Conservation (phyloP, 2,113 vertebrate genomes). For the Bombycilla garrulus region DNA sequence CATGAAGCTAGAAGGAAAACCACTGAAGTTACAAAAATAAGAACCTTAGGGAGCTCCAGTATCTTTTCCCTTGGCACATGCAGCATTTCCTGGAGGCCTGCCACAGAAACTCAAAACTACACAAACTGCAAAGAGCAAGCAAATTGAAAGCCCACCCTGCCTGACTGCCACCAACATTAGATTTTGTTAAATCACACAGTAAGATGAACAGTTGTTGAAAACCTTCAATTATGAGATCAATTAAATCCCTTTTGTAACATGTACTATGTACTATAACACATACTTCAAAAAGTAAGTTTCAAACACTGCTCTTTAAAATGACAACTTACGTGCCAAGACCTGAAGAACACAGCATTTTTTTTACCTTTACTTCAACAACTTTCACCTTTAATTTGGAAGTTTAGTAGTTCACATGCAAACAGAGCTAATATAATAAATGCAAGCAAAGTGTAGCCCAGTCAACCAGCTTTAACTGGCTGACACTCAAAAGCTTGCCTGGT, state of each 20-base stretch:
- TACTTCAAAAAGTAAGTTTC: not conserved
- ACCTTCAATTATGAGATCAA: not conserved
- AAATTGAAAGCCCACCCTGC: not conserved
- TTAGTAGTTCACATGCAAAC: not conserved
- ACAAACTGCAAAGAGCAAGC: not conserved
- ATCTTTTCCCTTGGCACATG: not conserved
- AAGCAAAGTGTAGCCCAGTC: not conserved
- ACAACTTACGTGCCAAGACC: not conserved
- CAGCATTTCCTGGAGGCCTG: not conserved
- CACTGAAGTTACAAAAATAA: not conserved
- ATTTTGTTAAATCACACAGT: not conserved
- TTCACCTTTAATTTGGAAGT: not conserved
- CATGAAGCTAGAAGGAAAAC: slow-evolving; percentile 83
- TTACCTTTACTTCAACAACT: not conserved
- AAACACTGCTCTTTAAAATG: not conserved
- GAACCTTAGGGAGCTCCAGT: not conserved
- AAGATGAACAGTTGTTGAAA: not conserved
- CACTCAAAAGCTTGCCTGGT: not conserved
- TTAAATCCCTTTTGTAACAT: not conserved
- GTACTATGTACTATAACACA: not conserved
- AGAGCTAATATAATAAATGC: not conserved
- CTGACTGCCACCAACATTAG: not conserved
- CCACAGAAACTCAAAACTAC: not conserved
- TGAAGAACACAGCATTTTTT: not conserved
- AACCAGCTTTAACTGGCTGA: not conserved